phyloP scores from a whole-genome alignment of 2,888 invertebrate species.

The Phaedon cochleariae region DNA sequence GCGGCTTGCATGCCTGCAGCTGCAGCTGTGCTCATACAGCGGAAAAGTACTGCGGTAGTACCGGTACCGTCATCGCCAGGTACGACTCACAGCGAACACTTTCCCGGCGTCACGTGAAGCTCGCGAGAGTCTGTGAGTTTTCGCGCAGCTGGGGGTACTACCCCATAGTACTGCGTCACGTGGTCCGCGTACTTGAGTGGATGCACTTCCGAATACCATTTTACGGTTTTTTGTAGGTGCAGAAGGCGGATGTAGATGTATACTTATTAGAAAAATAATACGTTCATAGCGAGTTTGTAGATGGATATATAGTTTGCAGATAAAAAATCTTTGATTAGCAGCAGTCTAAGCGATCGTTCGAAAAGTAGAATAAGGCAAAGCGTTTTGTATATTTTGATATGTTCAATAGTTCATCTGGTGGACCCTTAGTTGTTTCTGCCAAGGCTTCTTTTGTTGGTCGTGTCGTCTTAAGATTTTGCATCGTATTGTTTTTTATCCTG shows the following conservation, averaged over 20 bases:
- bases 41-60: conserved; percentile 20
- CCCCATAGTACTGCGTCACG: too few species aligned
- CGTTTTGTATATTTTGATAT: conserved; percentile 37
- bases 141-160: too few species aligned
- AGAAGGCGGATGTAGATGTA: conserved; percentile 11
- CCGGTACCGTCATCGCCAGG: conserved; percentile 5
- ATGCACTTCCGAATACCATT: neutral
- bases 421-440: conserved; percentile 42
- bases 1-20: conserved; percentile 89
- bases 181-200: too few species aligned
- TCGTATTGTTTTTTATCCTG: conserved; percentile 51
- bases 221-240: neutral
- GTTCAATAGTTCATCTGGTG: conserved; percentile 35
- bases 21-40: conserved; percentile 63
- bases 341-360: conserved; percentile 19
- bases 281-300: conserved; percentile 12
- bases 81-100: neutral
- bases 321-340: conserved; percentile 15
- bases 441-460: conserved; percentile 7
- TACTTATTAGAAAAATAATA: conserved; percentile 31
- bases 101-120: neutral
- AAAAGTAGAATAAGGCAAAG: conserved; percentile 32
- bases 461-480: neutral
- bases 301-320: conserved; percentile 24
- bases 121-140: neutral